Percentiles rank a stretch among this genome's conserved stretches.
These are phyloP conservation scores for Bufo gargarizans DNA, from an alignment of 2,113 vertebrate species.

Conservation along the genomic window DNA sequence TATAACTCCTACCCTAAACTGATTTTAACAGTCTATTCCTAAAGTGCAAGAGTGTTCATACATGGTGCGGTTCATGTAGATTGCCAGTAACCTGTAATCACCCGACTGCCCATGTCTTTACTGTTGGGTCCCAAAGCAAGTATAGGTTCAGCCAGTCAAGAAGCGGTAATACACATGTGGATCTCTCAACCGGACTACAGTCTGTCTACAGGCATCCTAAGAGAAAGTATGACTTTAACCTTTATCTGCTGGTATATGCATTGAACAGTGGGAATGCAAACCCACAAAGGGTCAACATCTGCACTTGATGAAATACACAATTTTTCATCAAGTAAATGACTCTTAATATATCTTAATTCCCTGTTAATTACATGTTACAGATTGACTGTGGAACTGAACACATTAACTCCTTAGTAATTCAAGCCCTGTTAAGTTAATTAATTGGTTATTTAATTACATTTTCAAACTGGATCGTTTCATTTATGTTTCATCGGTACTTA, in stretches of 20 bases:
- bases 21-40: no score
- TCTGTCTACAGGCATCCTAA: no score
- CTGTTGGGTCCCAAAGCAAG: no score
- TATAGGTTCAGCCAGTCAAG: no score
- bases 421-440: conserved; percentile 32
- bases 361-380: conserved; percentile 13
- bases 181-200: no score
- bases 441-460: conserved; percentile 37
- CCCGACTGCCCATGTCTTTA: no score
- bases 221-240: neutral
- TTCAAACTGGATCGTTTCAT: conserved; percentile 3
- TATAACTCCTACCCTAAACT: no score
- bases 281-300: neutral
- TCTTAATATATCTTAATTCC: conserved; percentile 4
- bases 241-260: neutral
- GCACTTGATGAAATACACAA: neutral
- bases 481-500: conserved; percentile 26
- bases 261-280: neutral
- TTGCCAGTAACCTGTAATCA: no score
- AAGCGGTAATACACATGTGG: no score
- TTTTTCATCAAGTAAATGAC: conserved; percentile 6
- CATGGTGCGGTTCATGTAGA: no score
- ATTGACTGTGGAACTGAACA: neutral
- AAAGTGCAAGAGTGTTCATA: no score
- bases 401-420: conserved; percentile 31